These are phyloP conservation scores for Anodontia alba DNA, from an alignment of 2,888 invertebrate genomes.

Conservation along the genomic window DNA sequence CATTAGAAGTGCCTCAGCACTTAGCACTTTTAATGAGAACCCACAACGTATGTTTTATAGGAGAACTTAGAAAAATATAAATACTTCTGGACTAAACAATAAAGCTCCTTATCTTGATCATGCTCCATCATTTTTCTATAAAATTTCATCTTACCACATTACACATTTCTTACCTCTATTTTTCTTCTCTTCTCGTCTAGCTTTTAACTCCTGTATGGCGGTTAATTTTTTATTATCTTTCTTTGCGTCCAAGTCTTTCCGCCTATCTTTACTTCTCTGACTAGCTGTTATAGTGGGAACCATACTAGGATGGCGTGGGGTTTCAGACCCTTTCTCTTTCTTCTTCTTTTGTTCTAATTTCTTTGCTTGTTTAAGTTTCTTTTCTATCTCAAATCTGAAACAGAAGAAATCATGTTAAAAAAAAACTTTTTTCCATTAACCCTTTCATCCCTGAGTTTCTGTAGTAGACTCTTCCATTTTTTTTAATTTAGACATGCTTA, in stretches of 20 bases:
- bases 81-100: too few relatives aligned
- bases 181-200: slow-evolving; percentile 95
- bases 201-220: slow-evolving; percentile 96
- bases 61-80: too few relatives aligned
- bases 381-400: slow-evolving; percentile 95
- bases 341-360: slow-evolving; percentile 89
- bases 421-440: background rate
- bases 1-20: too few relatives aligned
- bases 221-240: slow-evolving; percentile 93
- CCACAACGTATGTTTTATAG: too few relatives aligned
- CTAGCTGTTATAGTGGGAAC: slow-evolving; percentile 70
- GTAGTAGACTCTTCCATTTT: too few relatives aligned
- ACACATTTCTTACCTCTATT: slow-evolving; percentile 86
- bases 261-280: slow-evolving; percentile 91
- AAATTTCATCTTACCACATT: too few relatives aligned
- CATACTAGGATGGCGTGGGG: slow-evolving; percentile 55
- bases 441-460: too few relatives aligned
- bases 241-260: slow-evolving; percentile 95
- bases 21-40: too few relatives aligned
- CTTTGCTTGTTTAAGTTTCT: slow-evolving; percentile 94
- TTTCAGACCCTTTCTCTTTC: slow-evolving; percentile 80
- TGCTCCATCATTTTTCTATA: too few relatives aligned
- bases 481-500: too few relatives aligned
- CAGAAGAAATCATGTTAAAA: background rate
- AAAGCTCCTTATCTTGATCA: too few relatives aligned